phyloP scores from a whole-genome alignment of 2,888 invertebrate genomes.

The Drepana falcataria region DNA sequence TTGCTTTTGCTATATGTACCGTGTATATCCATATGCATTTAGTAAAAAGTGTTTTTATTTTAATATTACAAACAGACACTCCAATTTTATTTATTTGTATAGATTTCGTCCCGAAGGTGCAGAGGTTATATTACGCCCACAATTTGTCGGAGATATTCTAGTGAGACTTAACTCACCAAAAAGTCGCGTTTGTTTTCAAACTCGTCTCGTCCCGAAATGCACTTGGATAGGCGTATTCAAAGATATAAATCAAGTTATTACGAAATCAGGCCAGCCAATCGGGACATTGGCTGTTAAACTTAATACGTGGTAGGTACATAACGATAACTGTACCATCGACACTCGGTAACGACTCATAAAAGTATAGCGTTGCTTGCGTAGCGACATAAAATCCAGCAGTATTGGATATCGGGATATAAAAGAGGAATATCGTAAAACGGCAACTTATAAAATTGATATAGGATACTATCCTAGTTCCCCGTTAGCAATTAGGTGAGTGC shows the following conservation, averaged over 20 bases:
- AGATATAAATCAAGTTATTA: slow-evolving; percentile 2
- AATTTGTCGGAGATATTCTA: too few species aligned
- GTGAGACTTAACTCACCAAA: too few species aligned
- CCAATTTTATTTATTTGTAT: too few species aligned
- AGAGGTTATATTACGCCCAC: too few species aligned
- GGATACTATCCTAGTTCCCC: not conserved
- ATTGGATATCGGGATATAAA: slow-evolving; percentile 49
- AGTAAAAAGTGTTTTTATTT: too few species aligned
- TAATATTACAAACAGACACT: too few species aligned
- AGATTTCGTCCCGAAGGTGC: too few species aligned
- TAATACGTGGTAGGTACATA: slow-evolving; percentile 42
- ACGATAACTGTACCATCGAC: slow-evolving; percentile 45
- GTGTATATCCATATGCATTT: too few species aligned
- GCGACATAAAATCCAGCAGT: slow-evolving; percentile 42
- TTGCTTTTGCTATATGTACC: too few species aligned
- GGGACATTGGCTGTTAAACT: slow-evolving; percentile 45
- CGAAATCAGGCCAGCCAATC: slow-evolving; percentile 31
- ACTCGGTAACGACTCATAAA: slow-evolving; percentile 48
- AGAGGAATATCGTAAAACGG: slow-evolving; percentile 33
- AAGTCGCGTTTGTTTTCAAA: too few species aligned
- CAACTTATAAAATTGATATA: slow-evolving; percentile 32
- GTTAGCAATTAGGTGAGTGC: not conserved
- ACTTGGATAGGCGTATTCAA: not conserved
- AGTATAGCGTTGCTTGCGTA: slow-evolving; percentile 34
- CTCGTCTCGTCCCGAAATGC: too few species aligned